A percentile compares a stretch with the other conserved stretches of the same genome.
Conservation (phyloP, 2,797 vertebrate genomes). For the Molossus alvarezi region DNA sequence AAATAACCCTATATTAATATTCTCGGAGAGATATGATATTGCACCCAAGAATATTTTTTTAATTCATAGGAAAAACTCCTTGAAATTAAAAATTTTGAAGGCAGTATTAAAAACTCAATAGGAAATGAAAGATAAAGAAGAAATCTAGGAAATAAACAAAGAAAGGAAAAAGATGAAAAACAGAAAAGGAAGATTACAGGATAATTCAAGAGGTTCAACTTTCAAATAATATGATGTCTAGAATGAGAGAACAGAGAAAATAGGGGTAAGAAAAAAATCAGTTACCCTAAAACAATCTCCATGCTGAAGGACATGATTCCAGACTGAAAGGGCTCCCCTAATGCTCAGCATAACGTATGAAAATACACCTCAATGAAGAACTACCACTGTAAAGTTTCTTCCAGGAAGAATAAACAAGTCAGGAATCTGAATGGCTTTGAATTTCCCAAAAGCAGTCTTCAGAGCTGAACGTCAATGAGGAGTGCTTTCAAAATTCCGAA, state of each 20-base stretch:
- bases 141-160: conserved; percentile 18
- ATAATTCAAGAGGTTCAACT: not conserved
- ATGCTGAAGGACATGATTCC: not conserved
- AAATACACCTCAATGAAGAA: conserved; percentile 19
- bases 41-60: not conserved
- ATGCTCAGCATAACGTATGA: not conserved
- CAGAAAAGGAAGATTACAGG: not conserved
- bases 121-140: not conserved
- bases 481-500: not conserved
- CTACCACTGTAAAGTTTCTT: not conserved
- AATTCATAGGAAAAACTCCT: conserved; percentile 31
- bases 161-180: not conserved
- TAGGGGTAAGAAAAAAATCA: not conserved
- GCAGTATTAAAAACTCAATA: conserved; percentile 20
- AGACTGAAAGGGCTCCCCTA: not conserved
- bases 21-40: not conserved
- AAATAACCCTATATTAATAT: not conserved
- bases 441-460: conserved; percentile 33
- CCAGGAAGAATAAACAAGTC: not conserved
- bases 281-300: not conserved
- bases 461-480: not conserved
- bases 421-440: not conserved
- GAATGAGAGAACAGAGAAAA: conserved; percentile 12
- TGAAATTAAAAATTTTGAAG: conserved; percentile 38
- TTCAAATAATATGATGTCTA: conserved; percentile 31